Conservation (phyloP, 2,797 vertebrate species). For the Channa striata region DNA sequence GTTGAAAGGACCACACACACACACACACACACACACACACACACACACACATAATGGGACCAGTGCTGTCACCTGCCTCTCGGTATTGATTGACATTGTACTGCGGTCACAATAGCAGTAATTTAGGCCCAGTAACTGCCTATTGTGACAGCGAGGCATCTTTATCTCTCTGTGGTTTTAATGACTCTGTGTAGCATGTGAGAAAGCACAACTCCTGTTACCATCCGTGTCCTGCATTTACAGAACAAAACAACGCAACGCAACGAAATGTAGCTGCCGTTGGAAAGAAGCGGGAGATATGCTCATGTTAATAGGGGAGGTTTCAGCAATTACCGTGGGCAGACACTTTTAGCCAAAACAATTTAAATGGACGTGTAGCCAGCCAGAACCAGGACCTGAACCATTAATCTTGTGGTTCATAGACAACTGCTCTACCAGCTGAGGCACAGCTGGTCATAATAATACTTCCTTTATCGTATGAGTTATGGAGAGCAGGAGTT, state of each 20-base stretch:
- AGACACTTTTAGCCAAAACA: background rate
- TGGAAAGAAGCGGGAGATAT: conserved; percentile 18
- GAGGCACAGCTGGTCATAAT: too few species aligned
- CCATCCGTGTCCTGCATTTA: conserved; percentile 38
- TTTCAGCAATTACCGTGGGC: too few species aligned
- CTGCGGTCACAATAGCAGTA: conserved; percentile 62
- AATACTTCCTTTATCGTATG: background rate
- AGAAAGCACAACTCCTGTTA: conserved; percentile 22
- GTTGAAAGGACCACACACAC: conserved; percentile 11
- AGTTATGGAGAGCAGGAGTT: conserved; percentile 2
- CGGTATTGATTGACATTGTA: conserved; percentile 60
- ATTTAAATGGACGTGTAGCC: too few species aligned
- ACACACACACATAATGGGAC: conserved; percentile 7
- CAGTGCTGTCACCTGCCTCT: conserved; percentile 65
- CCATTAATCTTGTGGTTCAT: too few species aligned
- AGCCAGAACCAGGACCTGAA: too few species aligned
- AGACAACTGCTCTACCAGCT: too few species aligned
- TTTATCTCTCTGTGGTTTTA: conserved; percentile 53
- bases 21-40: conserved; percentile 2
- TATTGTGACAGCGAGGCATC: conserved; percentile 60
- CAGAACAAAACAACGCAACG: conserved; percentile 10
- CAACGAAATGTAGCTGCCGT: conserved; percentile 32
- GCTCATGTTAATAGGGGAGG: background rate
- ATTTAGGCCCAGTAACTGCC: conserved; percentile 56
- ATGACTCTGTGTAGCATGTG: conserved; percentile 52